Base-by-base conservation (phyloP, 2,888 invertebrate genomes). In the Rhagonycha lutea region DNA sequence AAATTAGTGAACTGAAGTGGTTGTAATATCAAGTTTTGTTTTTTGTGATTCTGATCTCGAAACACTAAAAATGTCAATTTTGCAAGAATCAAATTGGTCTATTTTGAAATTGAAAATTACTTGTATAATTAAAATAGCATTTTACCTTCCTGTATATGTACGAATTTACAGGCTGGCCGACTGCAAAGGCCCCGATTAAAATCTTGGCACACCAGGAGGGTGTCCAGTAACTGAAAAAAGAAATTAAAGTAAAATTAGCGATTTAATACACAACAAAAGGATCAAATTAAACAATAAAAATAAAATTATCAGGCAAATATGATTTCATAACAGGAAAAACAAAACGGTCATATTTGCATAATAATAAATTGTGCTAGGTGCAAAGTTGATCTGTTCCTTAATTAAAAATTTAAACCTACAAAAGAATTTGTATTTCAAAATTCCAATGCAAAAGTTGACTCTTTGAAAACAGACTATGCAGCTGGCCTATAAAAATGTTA, bases 181-280 rank as follows among this genome's bases (percentile, higher is more conserved):
- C 94, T 94, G 93, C 96, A 97, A 91, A 95, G 94, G 92, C 96
- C 96, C 91, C 95, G 95, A 95, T 97, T 98, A 98, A 97, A 98
- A 98, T 97, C 98, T 96, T 96, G 97, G 98, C 96, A 98, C 95
- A 97, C 97, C 96, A 95, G 98, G 96, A 96, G 97, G 97, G 96
- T 98, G 97, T 96, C 98, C 97, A 96, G 98, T 96, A 97, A 98
- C 98, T 98, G 95, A 78, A 82, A 77, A 81, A 76, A 77, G 11
- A 14, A 61, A 86, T 69, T 26, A 83, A 61, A 69, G 29, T 47
- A 62, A 62, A 47, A 47, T 67, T 74, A 67, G 23, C 18, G 18
- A 61, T 29, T 61, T 12, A 62, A 18, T 24, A 11, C 26, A 29
- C 28, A 12, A 70, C 26, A 9, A 70, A 23, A 8, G 60, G 9